Base-by-base conservation (phyloP, 1,140 invertebrate genomes). In the Ruditapes philippinarum region DNA sequence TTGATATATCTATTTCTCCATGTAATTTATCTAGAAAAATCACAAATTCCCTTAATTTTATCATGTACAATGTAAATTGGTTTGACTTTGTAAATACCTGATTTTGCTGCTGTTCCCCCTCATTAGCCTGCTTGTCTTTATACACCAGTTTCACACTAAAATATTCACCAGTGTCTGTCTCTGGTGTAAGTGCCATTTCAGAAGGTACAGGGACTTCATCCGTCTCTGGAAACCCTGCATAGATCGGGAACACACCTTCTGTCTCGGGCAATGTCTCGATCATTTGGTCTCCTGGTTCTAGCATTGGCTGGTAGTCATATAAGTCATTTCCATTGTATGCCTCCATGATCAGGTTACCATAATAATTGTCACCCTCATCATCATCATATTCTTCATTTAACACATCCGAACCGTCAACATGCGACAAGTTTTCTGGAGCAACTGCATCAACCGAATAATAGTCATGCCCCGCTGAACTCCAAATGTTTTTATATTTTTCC, bases 91-190 rank as follows among this genome's bases (percentile, higher is more conserved):
- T 36, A n/a, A 38, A n/a, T 65, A 86, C 84, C 84, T 86, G 84
- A 31, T n/a, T 49, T 49, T 49, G 25, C 38, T 45, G 22, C 4
- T 38, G 33, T 7, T 49, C 62, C 25, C 42, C 42, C 11, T 86
- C 36, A 22, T 25, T 25, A 12, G 33, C 12, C 38, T 65, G 19
- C 54, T 80, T 88, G 38, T 88, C 78, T 38, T 81, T 88, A 45
- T 88, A 80, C 0, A 88, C 86, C 45, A 88, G 33, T 42, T 88
- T 88, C 7, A 88, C 86, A 88, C 86, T 80, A 38, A 88, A 80
- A 40, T 70, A 88, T 25, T 88, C 84, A n/a, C 62, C 68, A 5
- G 49, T 45, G 31, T 78, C 54, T n/a, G 17, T 33, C 1, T 65
- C 74, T 3, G 82, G 42, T 2, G 36, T 45, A 12, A 62, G 31